Evolutionary conservation across 2,888 invertebrate genomes (phyloP).

Genomic region (Odontomyia ornata): DNA sequence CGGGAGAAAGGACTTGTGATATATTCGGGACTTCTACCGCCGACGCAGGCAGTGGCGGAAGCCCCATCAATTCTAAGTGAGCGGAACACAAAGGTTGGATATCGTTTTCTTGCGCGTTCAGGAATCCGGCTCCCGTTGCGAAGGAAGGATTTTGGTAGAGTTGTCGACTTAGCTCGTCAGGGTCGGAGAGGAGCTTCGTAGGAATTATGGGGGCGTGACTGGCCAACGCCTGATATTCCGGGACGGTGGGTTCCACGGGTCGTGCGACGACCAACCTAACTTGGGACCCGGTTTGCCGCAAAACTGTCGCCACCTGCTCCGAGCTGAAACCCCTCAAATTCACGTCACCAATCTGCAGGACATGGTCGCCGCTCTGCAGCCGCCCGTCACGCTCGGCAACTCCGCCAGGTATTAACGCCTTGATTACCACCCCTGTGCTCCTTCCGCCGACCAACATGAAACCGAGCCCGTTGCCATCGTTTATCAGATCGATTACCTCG

Average conservation of each 20-base stretch:
- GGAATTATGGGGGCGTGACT: constrained; percentile 89
- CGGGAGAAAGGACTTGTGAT: constrained; percentile 44
- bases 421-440: constrained; percentile 98
- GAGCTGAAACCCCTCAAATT: constrained; percentile 96
- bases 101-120: constrained; percentile 55
- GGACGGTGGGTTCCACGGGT: constrained; percentile 86
- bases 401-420: constrained; percentile 96
- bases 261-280: constrained; percentile 92
- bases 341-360: constrained; percentile 94
- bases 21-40: constrained; percentile 46
- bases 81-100: constrained; percentile 56
- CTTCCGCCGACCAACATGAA: constrained; percentile 98
- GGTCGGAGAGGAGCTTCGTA: constrained; percentile 89
- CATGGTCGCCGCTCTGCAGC: constrained; percentile 96
- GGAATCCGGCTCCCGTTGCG: constrained; percentile 63
- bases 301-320: constrained; percentile 90
- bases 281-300: constrained; percentile 72
- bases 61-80: constrained; percentile 59
- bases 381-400: constrained; percentile 96
- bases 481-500: constrained; percentile 96
- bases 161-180: constrained; percentile 87
- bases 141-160: constrained; percentile 73
- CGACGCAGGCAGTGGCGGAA: constrained; percentile 58
- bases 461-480: constrained; percentile 97
- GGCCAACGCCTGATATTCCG: constrained; percentile 76